These are phyloP conservation scores for Goniozus legneri DNA, from an alignment of 1,140 invertebrate species.

Conservation along the genomic window DNA sequence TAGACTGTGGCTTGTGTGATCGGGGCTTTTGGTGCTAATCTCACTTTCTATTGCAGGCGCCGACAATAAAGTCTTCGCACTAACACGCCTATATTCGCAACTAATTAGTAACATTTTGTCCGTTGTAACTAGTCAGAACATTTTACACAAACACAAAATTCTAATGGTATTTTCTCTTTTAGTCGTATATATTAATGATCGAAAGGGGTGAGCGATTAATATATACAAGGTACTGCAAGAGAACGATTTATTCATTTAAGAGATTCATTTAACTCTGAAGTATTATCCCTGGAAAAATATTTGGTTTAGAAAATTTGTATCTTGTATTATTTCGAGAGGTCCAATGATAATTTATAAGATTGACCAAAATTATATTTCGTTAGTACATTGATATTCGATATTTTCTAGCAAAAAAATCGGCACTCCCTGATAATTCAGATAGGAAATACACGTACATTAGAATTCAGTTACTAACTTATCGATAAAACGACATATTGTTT, in stretches of 20 bases:
- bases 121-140: slow-evolving; percentile 46
- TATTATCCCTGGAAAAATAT: no score
- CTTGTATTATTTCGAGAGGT: no score
- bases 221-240: slow-evolving; percentile 1
- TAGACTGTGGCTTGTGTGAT: background rate
- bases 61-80: slow-evolving; percentile 56
- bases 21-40: slow-evolving; percentile 40
- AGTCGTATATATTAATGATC: slow-evolving; percentile 29
- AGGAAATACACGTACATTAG: no score
- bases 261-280: slow-evolving; percentile 15
- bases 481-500: no score
- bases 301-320: no score
- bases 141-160: slow-evolving; percentile 34
- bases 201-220: slow-evolving; percentile 23
- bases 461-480: no score
- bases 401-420: slow-evolving; percentile 5
- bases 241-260: slow-evolving; percentile 3
- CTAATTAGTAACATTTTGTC: slow-evolving; percentile 47
- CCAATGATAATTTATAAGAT: no score
- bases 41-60: slow-evolving; percentile 57
- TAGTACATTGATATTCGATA: no score
- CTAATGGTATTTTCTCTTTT: slow-evolving; percentile 32
- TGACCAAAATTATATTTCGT: no score
- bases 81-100: slow-evolving; percentile 50
- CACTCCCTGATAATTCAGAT: no score